Evolutionary conservation across 2,888 invertebrate species (phyloP).

Genomic region (Trimorus sp.): DNA sequence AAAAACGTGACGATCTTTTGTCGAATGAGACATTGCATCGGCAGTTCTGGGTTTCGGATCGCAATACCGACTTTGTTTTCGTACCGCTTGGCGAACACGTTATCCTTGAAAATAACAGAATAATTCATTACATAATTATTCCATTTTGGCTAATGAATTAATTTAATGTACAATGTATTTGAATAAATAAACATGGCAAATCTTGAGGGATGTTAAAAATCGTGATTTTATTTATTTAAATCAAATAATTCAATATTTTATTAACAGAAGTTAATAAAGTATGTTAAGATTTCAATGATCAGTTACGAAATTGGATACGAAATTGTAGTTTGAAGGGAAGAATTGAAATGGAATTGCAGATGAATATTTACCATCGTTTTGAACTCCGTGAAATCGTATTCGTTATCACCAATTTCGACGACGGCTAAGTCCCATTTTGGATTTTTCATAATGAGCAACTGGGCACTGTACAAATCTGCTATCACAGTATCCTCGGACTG

Average conservation of each 20-base stretch:
- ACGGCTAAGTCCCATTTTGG: constrained; percentile 88
- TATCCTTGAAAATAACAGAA: constrained; percentile 81
- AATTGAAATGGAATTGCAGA: neutral
- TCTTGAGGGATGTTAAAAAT: too few relatives aligned
- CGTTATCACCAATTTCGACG: constrained; percentile 81
- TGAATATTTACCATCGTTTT: constrained; percentile 80
- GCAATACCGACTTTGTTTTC: constrained; percentile 84
- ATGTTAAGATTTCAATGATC: neutral
- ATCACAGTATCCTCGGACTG: constrained; percentile 82
- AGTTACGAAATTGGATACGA: neutral
- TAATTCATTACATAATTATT: constrained; percentile 28
- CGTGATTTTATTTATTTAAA: too few relatives aligned
- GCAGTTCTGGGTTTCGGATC: constrained; percentile 84
- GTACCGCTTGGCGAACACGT: constrained; percentile 82
- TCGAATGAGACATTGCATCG: constrained; percentile 85
- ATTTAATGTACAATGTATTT: too few relatives aligned
- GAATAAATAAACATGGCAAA: too few relatives aligned
- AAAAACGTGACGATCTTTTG: too few relatives aligned
- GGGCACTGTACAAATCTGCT: constrained; percentile 85
- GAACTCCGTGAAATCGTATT: constrained; percentile 73
- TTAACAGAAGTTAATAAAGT: too few relatives aligned
- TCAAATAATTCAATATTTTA: too few relatives aligned
- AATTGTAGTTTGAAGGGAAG: neutral
- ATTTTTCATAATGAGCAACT: constrained; percentile 87
- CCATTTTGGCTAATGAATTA: constrained; percentile 44